These are phyloP conservation scores for Pangasius larnaudii DNA, from an alignment of 2,797 vertebrate genomes.

Conservation along the genomic window DNA sequence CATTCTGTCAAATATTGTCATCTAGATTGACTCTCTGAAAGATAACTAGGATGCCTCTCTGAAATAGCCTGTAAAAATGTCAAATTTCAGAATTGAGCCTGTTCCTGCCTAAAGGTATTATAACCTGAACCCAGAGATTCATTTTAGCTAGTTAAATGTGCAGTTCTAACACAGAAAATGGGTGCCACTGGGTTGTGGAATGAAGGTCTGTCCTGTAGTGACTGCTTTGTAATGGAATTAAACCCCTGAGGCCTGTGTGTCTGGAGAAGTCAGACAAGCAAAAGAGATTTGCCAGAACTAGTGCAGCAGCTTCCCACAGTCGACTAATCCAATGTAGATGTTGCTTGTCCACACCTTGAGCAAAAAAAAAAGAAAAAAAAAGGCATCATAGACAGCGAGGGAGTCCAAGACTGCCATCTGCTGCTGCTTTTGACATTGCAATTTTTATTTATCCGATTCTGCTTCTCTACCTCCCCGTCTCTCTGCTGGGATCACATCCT, in stretches of 20 bases:
- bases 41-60: background rate
- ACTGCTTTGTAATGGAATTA: constrained; percentile 39
- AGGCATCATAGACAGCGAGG: constrained; percentile 58
- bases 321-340: constrained; percentile 44
- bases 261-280: constrained; percentile 42
- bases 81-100: background rate
- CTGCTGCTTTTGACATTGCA: constrained; percentile 66
- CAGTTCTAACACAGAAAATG: constrained; percentile 18
- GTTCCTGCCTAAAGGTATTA: background rate
- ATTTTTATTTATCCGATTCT: constrained; percentile 40
- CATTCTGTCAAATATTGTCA: constrained; percentile 1
- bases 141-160: background rate
- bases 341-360: constrained; percentile 41
- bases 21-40: background rate
- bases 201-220: constrained; percentile 22
- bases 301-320: constrained; percentile 45
- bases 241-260: constrained; percentile 40
- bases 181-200: constrained; percentile 26
- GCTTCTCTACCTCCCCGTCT: constrained; percentile 27
- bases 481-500: background rate
- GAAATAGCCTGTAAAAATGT: background rate
- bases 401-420: constrained; percentile 96
- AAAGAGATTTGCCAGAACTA: constrained; percentile 44
- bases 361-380: constrained; percentile 25
- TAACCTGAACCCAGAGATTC: background rate